Evolutionary conservation across 2,113 vertebrate genomes (phyloP).

Genomic region (Cheilinus undulatus): DNA sequence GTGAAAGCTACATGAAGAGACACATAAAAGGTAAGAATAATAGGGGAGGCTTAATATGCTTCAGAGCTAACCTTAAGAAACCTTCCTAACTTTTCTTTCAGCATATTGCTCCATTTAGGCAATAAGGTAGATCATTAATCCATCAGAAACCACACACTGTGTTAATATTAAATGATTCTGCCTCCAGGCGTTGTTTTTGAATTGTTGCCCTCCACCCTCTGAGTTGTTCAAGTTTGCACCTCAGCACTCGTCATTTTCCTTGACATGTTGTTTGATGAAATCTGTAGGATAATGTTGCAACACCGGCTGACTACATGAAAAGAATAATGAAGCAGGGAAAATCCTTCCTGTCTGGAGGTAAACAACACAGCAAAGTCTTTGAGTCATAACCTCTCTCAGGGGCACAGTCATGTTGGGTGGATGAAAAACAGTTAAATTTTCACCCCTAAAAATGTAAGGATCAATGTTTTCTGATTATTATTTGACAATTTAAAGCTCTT

Average conservation of each 20-base stretch:
- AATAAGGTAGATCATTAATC: background rate
- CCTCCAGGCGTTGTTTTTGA: background rate
- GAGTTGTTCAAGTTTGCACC: background rate
- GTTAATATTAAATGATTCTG: background rate
- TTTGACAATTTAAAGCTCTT: too few species aligned
- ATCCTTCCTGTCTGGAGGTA: background rate
- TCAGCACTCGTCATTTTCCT: background rate
- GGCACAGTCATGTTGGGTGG: background rate
- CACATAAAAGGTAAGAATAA: conserved; percentile 1
- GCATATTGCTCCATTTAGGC: background rate
- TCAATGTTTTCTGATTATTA: too few species aligned
- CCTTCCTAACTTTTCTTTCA: background rate
- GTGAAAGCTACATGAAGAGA: background rate
- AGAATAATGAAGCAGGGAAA: background rate
- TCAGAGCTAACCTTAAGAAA: background rate
- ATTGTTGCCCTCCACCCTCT: background rate
- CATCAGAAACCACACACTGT: background rate
- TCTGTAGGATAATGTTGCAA: background rate
- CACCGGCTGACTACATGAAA: background rate
- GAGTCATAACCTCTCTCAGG: background rate
- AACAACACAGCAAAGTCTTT: background rate
- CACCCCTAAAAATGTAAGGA: too few species aligned
- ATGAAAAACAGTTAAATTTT: too few species aligned
- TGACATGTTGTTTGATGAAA: conserved; percentile 8
- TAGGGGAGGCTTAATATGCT: conserved; percentile 14